Evolutionary conservation across 1,140 invertebrate genomes (phyloP).

Genomic region (Coelopa frigida): DNA sequence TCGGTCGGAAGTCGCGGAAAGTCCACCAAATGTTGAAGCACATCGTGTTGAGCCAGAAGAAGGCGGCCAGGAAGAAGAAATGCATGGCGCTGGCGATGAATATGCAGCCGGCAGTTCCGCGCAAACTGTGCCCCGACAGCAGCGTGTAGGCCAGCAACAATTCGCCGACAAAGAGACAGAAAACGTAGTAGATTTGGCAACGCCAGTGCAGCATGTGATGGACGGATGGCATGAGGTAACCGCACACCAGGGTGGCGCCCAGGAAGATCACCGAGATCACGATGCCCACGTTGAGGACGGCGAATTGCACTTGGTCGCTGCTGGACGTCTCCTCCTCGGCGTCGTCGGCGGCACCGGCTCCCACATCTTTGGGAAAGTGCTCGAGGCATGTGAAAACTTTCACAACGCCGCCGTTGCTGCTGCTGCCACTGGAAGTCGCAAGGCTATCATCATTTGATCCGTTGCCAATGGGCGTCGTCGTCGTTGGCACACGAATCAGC

Average conservation of each 20-base stretch:
- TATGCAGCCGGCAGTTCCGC: slow-evolving; percentile 55
- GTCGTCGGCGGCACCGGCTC: slow-evolving; percentile 16
- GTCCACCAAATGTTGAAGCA: slow-evolving; percentile 95
- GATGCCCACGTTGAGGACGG: slow-evolving; percentile 64
- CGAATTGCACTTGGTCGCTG: slow-evolving; percentile 52
- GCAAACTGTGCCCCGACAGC: slow-evolving; percentile 43
- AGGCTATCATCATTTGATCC: slow-evolving; percentile 42
- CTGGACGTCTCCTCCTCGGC: slow-evolving; percentile 5
- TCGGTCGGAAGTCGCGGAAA: slow-evolving; percentile 76
- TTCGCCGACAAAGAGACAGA: slow-evolving; percentile 68
- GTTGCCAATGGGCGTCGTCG: too few relatives aligned
- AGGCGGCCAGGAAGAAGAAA: slow-evolving; percentile 87
- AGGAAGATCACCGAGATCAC: slow-evolving; percentile 70
- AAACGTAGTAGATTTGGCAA: slow-evolving; percentile 75
- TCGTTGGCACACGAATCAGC: slow-evolving; percentile 27
- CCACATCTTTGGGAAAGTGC: slow-evolving; percentile 44
- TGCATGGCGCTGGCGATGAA: slow-evolving; percentile 76
- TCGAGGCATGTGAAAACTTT: slow-evolving; percentile 59
- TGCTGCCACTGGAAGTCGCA: slow-evolving; percentile 44
- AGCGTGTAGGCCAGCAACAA: slow-evolving; percentile 65
- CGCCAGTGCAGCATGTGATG: slow-evolving; percentile 79
- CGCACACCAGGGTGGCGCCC: slow-evolving; percentile 65
- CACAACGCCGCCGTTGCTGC: slow-evolving; percentile 16
- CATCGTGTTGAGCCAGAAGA: slow-evolving; percentile 96
- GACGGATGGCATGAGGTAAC: slow-evolving; percentile 65